A percentile compares a stretch with the other conserved stretches of the same genome.
phyloP scores from a whole-genome alignment of 2,797 vertebrate species.

The Chelon labrosus region DNA sequence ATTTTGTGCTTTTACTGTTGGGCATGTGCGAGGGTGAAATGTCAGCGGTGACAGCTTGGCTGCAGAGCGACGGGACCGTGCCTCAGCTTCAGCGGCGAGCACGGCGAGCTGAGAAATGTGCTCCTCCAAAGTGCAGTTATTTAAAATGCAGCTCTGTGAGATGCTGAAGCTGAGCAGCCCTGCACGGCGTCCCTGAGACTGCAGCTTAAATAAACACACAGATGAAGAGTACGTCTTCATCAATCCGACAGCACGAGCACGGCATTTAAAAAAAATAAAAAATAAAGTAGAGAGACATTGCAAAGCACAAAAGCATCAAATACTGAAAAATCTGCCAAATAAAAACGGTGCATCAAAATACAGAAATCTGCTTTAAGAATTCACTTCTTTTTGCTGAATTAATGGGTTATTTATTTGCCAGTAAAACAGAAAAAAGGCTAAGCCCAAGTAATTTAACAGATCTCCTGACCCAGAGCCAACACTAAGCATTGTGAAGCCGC shows the following conservation, averaged over 20 bases:
- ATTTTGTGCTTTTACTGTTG: conserved; percentile 7
- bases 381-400: too few species aligned
- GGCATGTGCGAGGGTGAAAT: conserved; percentile 14
- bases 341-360: neutral
- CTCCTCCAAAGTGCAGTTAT: neutral
- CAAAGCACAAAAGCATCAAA: neutral
- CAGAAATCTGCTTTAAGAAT: neutral
- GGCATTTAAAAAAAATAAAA: neutral
- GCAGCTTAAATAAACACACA: conserved; percentile 1
- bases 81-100: conserved; percentile 2
- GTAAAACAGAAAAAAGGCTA: too few species aligned
- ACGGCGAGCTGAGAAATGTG: neutral
- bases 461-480: too few species aligned
- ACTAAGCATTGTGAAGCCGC: too few species aligned
- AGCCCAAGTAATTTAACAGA: too few species aligned
- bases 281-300: too few species aligned
- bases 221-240: conserved; percentile 19
- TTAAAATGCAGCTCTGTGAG: conserved; percentile 13
- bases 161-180: neutral
- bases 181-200: neutral
- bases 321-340: neutral
- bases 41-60: conserved; percentile 7
- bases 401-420: too few species aligned
- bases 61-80: conserved; percentile 3
- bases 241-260: conserved; percentile 1